phyloP scores from a whole-genome alignment of 2,113 vertebrate genomes.

The Eira barbara region DNA sequence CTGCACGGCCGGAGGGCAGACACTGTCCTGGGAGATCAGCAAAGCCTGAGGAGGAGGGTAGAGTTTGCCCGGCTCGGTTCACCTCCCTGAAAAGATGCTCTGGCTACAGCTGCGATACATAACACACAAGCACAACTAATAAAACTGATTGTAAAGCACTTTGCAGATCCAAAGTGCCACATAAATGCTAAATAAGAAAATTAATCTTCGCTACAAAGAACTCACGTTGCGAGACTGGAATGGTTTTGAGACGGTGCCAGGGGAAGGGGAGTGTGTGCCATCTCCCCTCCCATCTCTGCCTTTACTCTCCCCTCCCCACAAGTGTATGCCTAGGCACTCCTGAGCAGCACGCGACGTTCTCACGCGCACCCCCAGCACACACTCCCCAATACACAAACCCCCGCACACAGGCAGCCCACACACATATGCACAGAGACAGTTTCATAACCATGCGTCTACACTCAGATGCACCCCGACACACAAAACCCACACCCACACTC shows the following conservation, averaged over 20 bases:
- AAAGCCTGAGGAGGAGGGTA: neutral
- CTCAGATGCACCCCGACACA: neutral
- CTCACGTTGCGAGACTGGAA: neutral
- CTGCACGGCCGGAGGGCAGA: neutral
- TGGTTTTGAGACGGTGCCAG: slow-evolving; percentile 1
- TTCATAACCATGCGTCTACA: neutral
- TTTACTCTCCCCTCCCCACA: too few relatives aligned
- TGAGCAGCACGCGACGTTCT: neutral
- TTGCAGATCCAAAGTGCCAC: slow-evolving; percentile 55
- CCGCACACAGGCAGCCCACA: neutral
- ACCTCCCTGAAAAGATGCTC: neutral
- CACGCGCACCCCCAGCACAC: neutral
- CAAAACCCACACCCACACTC: too few relatives aligned
- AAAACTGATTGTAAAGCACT: slow-evolving; percentile 64
- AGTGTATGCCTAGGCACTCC: accelerated
- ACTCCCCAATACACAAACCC: neutral
- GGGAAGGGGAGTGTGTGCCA: neutral
- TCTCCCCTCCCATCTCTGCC: neutral
- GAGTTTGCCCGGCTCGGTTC: neutral
- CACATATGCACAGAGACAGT: neutral
- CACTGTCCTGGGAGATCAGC: neutral
- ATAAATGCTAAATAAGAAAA: slow-evolving; percentile 71
- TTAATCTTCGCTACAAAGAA: slow-evolving; percentile 58
- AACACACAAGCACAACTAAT: slow-evolving; percentile 54
- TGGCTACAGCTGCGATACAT: slow-evolving; percentile 44